These are phyloP conservation scores for Scaptomyza caliginosa DNA, from an alignment of 2,888 invertebrate species.

Conservation along the genomic window DNA sequence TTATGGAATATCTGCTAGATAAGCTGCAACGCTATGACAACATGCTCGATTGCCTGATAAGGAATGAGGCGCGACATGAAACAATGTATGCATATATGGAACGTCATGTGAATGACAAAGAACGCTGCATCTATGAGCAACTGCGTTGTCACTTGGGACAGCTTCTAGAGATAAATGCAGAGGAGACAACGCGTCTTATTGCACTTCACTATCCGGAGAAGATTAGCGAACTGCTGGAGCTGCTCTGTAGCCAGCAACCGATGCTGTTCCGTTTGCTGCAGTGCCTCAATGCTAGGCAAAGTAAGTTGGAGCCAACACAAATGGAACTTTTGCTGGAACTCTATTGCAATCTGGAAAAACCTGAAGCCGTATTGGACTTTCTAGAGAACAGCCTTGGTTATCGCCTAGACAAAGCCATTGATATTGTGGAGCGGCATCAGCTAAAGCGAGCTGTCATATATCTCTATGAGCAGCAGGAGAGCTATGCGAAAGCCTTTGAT, in stretches of 20 bases:
- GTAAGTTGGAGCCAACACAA: conserved; percentile 83
- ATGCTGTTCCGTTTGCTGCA: conserved; percentile 86
- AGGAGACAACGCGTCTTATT: conserved; percentile 87
- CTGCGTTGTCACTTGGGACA: conserved; percentile 84
- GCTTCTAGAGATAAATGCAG: conserved; percentile 86
- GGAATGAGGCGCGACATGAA: conserved; percentile 86
- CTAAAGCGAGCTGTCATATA: conserved; percentile 89
- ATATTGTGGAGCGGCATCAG: conserved; percentile 87
- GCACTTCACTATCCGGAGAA: conserved; percentile 85
- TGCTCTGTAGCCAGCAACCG: conserved; percentile 54
- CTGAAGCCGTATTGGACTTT: conserved; percentile 85
- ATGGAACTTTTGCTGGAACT: conserved; percentile 87
- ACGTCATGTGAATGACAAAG: conserved; percentile 83
- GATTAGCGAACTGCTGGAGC: conserved; percentile 84
- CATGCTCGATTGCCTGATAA: conserved; percentile 88
- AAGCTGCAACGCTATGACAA: conserved; percentile 86
- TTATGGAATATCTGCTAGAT: conserved; percentile 89
- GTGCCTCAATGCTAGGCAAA: conserved; percentile 85
- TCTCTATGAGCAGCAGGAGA: conserved; percentile 90
- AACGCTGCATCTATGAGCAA: conserved; percentile 84
- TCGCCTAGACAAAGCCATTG: conserved; percentile 87
- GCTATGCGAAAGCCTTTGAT: conserved; percentile 89
- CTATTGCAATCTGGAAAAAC: conserved; percentile 86
- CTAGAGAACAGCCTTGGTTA: conserved; percentile 86
- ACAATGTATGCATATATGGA: conserved; percentile 87